phyloP scores from a whole-genome alignment of 2,113 vertebrate genomes.

The Fregata magnificens region DNA sequence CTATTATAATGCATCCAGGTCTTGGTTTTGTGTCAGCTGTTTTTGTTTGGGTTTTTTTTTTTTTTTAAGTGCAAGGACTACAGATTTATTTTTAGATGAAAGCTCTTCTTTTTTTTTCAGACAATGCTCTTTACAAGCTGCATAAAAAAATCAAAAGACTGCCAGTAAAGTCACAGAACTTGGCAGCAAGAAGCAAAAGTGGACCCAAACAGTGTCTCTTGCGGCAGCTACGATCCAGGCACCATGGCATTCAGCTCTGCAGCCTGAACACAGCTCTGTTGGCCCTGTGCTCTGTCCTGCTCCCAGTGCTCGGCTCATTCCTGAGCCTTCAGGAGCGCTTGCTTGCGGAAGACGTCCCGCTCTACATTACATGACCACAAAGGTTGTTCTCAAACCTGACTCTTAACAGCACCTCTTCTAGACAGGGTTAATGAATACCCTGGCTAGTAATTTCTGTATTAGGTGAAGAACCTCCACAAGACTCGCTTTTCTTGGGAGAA shows the following conservation, averaged over 20 bases:
- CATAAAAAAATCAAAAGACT: background rate
- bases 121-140: background rate
- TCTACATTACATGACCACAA: background rate
- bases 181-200: background rate
- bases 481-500: background rate
- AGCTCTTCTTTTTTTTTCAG: background rate
- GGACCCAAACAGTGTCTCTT: background rate
- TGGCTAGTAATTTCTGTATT: background rate
- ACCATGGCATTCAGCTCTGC: background rate
- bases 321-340: background rate
- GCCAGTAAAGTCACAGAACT: background rate
- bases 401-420: background rate
- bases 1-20: background rate
- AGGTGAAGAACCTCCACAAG: background rate
- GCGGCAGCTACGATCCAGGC: background rate
- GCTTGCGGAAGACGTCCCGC: too few species aligned
- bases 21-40: background rate
- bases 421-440: background rate
- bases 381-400: background rate
- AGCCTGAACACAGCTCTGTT: background rate
- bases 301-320: background rate
- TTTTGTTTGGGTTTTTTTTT: background rate
- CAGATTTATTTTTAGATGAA: background rate
- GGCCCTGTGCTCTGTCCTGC: background rate
- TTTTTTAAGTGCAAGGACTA: background rate